phyloP scores from a whole-genome alignment of 2,888 invertebrate genomes.

The Ochropleura leucogaster region DNA sequence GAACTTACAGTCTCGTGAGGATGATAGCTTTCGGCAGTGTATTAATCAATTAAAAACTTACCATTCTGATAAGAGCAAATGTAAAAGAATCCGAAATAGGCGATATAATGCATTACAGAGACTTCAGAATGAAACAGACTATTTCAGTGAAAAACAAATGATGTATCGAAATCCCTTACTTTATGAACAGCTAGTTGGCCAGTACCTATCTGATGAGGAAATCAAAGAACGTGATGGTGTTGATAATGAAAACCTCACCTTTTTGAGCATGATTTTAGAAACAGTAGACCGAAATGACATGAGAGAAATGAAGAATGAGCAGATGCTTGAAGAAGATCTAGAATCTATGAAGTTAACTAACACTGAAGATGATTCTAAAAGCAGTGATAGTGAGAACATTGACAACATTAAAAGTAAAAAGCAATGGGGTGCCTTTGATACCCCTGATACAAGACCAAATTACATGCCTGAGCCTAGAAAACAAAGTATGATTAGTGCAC shows the following conservation, averaged over 20 bases:
- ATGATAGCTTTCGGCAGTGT: conserved; percentile 92
- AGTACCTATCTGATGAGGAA: conserved; percentile 95
- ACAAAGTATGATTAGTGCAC: conserved; percentile 86
- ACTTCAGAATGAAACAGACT: conserved; percentile 92
- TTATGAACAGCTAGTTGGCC: conserved; percentile 97
- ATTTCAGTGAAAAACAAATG: conserved; percentile 98
- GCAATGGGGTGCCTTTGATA: conserved; percentile 91
- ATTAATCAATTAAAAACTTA: conserved; percentile 91
- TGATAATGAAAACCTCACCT: conserved; percentile 90
- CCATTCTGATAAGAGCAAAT: conserved; percentile 87
- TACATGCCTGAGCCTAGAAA: conserved; percentile 77
- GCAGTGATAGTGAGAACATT: conserved; percentile 66
- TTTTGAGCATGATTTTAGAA: conserved; percentile 95
- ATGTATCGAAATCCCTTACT: conserved; percentile 97
- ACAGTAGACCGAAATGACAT: conserved; percentile 94
- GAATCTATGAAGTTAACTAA: conserved; percentile 73
- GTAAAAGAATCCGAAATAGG: conserved; percentile 93
- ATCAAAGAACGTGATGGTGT: conserved; percentile 91
- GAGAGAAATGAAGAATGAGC: conserved; percentile 91
- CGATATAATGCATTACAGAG: conserved; percentile 95
- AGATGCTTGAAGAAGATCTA: conserved; percentile 91
- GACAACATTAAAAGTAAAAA: conserved; percentile 61
- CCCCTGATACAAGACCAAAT: conserved; percentile 78
- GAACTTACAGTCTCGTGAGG: conserved; percentile 69
- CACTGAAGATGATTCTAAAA: conserved; percentile 63